Evolutionary conservation across 2,113 vertebrate species (phyloP).

Genomic region (Macaca mulatta): DNA sequence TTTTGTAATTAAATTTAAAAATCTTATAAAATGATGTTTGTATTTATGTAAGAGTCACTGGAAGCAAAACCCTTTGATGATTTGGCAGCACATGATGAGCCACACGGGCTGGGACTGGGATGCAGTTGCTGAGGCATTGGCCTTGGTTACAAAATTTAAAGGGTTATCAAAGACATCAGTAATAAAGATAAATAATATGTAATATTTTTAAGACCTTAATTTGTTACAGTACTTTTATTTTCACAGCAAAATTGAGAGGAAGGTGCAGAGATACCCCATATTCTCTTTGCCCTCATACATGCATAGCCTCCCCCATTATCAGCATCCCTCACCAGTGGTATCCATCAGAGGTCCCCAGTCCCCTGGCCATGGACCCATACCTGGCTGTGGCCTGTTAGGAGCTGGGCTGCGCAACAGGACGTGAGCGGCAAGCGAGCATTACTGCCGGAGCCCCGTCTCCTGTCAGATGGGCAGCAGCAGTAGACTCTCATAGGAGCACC

Average conservation of each 20-base stretch:
- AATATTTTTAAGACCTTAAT: neutral
- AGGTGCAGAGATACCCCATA: neutral
- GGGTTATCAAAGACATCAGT: neutral
- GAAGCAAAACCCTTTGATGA: neutral
- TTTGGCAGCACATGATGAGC: neutral
- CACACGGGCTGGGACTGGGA: no score
- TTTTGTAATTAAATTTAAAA: conserved; percentile 15
- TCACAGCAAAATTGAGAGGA: neutral
- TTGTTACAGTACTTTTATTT: neutral
- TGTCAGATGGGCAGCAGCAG: no score
- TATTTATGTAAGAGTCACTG: neutral
- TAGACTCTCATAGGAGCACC: no score
- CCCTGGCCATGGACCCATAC: no score
- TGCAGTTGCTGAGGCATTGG: neutral
- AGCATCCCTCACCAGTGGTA: neutral
- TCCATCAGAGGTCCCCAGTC: neutral
- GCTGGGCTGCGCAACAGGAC: no score
- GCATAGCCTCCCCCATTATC: neutral
- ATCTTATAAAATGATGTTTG: neutral
- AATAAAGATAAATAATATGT: neutral
- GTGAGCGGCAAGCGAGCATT: no score
- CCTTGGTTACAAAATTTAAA: neutral
- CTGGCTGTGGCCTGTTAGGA: no score
- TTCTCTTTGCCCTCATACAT: neutral
- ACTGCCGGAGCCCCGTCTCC: no score